phyloP scores from a whole-genome alignment of 2,797 vertebrate genomes.

The Gymnoscopelus braueri region DNA sequence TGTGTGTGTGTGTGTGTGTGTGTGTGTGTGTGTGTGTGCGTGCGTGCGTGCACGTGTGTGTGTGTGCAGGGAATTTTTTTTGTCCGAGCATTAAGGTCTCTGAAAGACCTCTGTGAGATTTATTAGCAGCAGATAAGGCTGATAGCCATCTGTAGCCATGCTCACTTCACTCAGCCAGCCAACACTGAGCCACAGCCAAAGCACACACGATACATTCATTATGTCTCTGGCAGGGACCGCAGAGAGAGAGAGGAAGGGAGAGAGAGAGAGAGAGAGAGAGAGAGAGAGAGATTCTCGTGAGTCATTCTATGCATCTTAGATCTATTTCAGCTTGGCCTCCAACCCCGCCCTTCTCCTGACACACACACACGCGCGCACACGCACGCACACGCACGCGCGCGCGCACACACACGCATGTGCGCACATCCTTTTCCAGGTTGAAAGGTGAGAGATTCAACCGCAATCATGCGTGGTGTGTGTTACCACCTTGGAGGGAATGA shows the following conservation, averaged over 20 bases:
- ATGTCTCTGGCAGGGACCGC: slow-evolving; percentile 56
- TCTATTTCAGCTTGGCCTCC: slow-evolving; percentile 46
- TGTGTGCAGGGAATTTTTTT: slow-evolving; percentile 17
- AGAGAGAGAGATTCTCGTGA: slow-evolving; percentile 13
- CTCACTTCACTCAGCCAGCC: slow-evolving; percentile 61
- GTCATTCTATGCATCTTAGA: slow-evolving; percentile 33
- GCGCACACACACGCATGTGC: background rate
- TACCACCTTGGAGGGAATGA: background rate
- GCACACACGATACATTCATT: slow-evolving; percentile 72
- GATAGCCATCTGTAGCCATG: slow-evolving; percentile 75
- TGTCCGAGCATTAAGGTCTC: slow-evolving; percentile 51
- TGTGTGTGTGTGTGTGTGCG: too few relatives aligned
- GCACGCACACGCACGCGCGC: too few relatives aligned
- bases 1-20: too few relatives aligned
- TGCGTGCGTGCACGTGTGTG: too few relatives aligned
- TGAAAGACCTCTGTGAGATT: slow-evolving; percentile 67
- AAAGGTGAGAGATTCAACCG: slow-evolving; percentile 30
- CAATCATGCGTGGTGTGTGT: slow-evolving; percentile 12
- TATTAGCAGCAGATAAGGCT: slow-evolving; percentile 75
- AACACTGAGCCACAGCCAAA: slow-evolving; percentile 65
- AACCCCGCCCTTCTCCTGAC: slow-evolving; percentile 29
- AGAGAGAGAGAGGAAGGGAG: slow-evolving; percentile 16
- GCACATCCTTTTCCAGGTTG: slow-evolving; percentile 35
- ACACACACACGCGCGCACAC: too few relatives aligned
- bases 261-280: slow-evolving; percentile 8